Percentiles rank a stretch among this genome's conserved stretches.
These are phyloP conservation scores for Chlorodrepanis virens DNA, from an alignment of 2,113 vertebrate genomes.

Conservation along the genomic window DNA sequence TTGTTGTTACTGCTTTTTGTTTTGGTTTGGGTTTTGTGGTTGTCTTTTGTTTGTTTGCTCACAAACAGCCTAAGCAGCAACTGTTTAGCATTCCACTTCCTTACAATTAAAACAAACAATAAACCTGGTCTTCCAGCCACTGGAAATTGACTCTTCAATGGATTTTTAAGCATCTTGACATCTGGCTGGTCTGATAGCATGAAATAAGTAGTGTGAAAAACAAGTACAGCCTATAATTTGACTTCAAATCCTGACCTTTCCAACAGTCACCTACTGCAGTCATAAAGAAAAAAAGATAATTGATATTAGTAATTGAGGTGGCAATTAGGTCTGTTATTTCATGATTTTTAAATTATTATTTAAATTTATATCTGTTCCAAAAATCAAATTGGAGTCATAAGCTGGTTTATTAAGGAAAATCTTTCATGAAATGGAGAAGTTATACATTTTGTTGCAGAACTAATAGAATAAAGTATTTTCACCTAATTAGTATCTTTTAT, in stretches of 20 bases:
- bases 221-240: not conserved
- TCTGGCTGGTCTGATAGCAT: not conserved
- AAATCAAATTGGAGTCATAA: not conserved
- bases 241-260: not conserved
- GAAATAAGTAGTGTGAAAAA: not conserved
- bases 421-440: not conserved
- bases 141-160: not conserved
- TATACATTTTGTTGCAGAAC: not conserved
- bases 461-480: not conserved
- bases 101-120: not conserved
- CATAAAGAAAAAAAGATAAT: not conserved
- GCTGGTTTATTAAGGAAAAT: not conserved
- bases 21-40: not conserved
- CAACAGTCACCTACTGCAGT: not conserved
- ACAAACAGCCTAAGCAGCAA: not conserved
- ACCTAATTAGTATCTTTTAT: not conserved
- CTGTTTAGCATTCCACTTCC: not conserved
- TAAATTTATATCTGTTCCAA: not conserved
- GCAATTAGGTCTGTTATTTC: not conserved
- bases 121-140: not conserved
- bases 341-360: not conserved
- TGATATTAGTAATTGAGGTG: not conserved
- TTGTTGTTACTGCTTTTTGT: no score
- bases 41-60: not conserved
- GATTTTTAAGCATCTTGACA: not conserved